Evolutionary conservation across 2,113 vertebrate species (phyloP).

Genomic region (Laticauda colubrina): DNA sequence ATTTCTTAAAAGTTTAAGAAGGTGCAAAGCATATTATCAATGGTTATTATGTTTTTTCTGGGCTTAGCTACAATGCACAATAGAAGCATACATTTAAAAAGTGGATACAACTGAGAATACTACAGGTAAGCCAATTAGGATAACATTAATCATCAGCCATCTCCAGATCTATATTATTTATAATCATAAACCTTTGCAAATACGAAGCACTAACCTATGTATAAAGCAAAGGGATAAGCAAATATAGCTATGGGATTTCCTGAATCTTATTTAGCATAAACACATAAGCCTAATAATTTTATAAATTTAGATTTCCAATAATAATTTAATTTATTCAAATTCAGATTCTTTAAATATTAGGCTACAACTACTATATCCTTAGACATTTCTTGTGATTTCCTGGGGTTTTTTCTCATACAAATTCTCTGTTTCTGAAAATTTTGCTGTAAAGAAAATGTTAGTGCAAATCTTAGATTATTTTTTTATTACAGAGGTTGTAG

Average conservation of each 20-base stretch:
- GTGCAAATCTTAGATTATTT: background rate
- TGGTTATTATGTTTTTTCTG: constrained; percentile 29
- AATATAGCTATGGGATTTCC: background rate
- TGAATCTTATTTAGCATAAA: background rate
- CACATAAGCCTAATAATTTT: background rate
- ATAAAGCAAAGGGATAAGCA: background rate
- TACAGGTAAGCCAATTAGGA: constrained; percentile 23
- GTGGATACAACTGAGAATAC: background rate
- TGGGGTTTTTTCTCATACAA: background rate
- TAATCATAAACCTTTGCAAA: background rate
- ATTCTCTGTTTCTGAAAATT: background rate
- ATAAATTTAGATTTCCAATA: background rate
- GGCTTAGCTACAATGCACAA: constrained; percentile 35
- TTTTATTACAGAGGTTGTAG: background rate
- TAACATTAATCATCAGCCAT: background rate
- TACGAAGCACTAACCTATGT: background rate
- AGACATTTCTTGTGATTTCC: background rate
- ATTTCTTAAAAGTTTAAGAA: constrained; percentile 33
- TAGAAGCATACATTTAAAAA: constrained; percentile 25
- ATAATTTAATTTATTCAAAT: background rate
- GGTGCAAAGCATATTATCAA: background rate
- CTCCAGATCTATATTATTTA: background rate
- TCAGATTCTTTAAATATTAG: background rate
- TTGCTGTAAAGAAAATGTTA: background rate
- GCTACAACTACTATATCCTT: background rate